Evolutionary conservation across 2,888 invertebrate genomes (phyloP).

Genomic region (Beris morrisii): DNA sequence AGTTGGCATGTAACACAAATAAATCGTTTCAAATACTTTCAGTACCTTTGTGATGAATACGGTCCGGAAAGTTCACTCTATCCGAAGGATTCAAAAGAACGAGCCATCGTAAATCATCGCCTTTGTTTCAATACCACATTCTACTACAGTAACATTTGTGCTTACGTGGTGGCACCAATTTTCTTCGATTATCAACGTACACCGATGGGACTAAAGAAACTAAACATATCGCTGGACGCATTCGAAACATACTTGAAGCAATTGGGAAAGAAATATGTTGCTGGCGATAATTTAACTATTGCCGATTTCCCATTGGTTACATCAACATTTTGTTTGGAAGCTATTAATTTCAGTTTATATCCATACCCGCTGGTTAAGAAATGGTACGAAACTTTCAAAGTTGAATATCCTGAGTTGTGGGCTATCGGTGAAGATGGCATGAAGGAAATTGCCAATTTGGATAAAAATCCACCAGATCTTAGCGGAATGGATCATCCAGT

Average conservation of each 20-base stretch:
- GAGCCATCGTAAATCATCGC: slow-evolving; percentile 78
- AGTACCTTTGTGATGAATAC: slow-evolving; percentile 75
- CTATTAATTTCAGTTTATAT: slow-evolving; percentile 66
- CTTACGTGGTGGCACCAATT: slow-evolving; percentile 66
- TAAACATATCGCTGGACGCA: slow-evolving; percentile 65
- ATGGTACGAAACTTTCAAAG: slow-evolving; percentile 74
- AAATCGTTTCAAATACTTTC: not conserved
- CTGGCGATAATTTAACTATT: slow-evolving; percentile 70
- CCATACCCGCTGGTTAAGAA: slow-evolving; percentile 62
- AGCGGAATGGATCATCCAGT: slow-evolving; percentile 72
- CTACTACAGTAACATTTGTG: slow-evolving; percentile 68
- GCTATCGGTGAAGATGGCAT: slow-evolving; percentile 68
- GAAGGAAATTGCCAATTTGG: slow-evolving; percentile 68
- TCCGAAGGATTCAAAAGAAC: slow-evolving; percentile 68
- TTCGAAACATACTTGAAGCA: slow-evolving; percentile 69
- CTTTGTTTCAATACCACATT: slow-evolving; percentile 76
- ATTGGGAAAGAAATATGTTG: slow-evolving; percentile 65
- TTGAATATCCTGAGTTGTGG: slow-evolving; percentile 70
- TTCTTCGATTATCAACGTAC: slow-evolving; percentile 75
- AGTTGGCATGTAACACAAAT: not conserved
- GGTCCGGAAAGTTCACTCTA: slow-evolving; percentile 67
- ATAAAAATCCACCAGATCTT: slow-evolving; percentile 73
- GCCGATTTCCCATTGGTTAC: slow-evolving; percentile 74
- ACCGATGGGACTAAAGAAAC: slow-evolving; percentile 67
- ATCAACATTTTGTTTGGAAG: slow-evolving; percentile 73